These are phyloP conservation scores for Podarcis lilfordi DNA, from an alignment of 2,797 vertebrate species.

Conservation along the genomic window DNA sequence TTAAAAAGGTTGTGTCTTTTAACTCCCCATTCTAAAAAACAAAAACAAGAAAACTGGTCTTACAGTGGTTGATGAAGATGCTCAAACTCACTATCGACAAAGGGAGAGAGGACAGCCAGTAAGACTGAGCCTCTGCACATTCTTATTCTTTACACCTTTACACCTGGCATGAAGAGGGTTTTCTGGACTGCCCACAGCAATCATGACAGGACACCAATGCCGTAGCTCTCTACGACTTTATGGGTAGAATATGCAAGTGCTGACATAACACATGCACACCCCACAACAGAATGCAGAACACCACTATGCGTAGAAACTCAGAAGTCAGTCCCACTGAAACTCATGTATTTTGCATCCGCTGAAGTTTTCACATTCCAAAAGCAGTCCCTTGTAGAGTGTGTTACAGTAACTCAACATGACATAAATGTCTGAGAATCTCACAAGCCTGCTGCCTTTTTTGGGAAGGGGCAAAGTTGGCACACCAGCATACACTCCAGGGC, in stretches of 20 bases:
- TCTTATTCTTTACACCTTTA: background rate
- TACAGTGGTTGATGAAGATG: background rate
- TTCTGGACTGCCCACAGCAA: background rate
- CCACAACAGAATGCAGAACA: background rate
- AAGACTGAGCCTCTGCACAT: background rate
- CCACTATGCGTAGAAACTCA: too few species aligned
- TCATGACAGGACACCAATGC: background rate
- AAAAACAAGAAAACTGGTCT: background rate
- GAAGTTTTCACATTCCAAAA: background rate
- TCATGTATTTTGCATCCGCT: background rate
- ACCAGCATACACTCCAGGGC: background rate
- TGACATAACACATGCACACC: background rate
- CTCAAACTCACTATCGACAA: background rate
- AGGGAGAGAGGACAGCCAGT: background rate
- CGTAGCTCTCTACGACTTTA: background rate
- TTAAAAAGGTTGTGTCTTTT: background rate
- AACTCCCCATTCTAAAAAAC: background rate
- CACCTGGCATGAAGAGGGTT: background rate
- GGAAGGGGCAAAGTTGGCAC: background rate
- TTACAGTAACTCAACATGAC: background rate
- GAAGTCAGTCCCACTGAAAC: too few species aligned
- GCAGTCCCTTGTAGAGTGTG: background rate
- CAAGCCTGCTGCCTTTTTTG: background rate
- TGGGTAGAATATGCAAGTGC: background rate
- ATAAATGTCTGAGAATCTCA: background rate